A percentile compares a stretch with the other conserved stretches of the same genome.
Conservation (phyloP, 2,888 invertebrate species). For the Cyclophora punctaria region DNA sequence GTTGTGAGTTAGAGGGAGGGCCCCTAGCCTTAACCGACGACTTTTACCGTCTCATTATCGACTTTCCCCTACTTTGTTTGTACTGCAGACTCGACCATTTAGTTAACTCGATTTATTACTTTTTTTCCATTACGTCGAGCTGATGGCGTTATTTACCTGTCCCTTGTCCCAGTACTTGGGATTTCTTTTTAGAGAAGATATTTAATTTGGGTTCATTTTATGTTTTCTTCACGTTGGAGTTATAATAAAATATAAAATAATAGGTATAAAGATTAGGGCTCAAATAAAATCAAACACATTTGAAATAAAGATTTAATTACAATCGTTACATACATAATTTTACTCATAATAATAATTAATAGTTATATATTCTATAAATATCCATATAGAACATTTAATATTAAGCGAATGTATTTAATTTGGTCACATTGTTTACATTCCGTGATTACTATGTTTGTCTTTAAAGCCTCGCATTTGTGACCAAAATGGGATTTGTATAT, state of each 20-base stretch:
- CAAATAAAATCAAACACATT: conserved; percentile 46
- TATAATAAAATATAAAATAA: background rate
- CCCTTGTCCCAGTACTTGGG: background rate
- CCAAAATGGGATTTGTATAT: too few relatives aligned
- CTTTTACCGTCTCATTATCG: conserved; percentile 64
- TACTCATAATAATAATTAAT: conserved; percentile 70
- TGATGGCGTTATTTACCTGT: conserved; percentile 10
- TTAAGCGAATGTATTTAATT: conserved; percentile 74
- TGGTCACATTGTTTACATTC: conserved; percentile 56
- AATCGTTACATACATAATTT: conserved; percentile 74
- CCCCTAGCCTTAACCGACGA: conserved; percentile 43
- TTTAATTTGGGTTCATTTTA: background rate
- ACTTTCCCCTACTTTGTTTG: conserved; percentile 50
- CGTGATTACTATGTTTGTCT: background rate
- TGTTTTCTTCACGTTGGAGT: background rate
- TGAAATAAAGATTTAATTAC: conserved; percentile 75
- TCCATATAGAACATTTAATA: conserved; percentile 72
- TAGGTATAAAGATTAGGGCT: background rate
- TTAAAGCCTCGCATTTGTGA: background rate
- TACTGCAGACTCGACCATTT: conserved; percentile 36
- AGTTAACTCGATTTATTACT: conserved; percentile 37
- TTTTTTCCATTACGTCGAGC: conserved; percentile 19
- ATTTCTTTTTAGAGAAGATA: background rate
- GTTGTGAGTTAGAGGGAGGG: conserved; percentile 50
- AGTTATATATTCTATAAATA: conserved; percentile 73